Percentiles rank a stretch among this genome's conserved stretches.
These are phyloP conservation scores for Girardia tigrina DNA, from an alignment of 2,888 invertebrate genomes.

Conservation along the genomic window DNA sequence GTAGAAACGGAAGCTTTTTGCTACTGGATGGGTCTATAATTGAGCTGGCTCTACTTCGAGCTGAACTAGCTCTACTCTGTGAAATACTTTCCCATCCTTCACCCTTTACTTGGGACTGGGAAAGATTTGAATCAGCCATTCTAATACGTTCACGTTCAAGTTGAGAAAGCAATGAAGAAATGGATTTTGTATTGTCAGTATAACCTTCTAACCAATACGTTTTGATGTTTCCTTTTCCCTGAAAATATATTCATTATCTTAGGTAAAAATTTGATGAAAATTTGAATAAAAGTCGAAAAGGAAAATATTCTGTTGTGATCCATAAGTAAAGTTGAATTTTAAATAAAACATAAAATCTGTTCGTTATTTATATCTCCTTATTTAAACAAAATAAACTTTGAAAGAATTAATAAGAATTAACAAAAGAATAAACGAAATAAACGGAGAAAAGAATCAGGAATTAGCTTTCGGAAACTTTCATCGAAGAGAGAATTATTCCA, in stretches of 20 bases:
- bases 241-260: too few relatives aligned
- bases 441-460: too few relatives aligned
- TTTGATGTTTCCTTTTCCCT: constrained; percentile 44
- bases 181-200: neutral
- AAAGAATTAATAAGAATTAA: too few relatives aligned
- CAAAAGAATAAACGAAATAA: too few relatives aligned
- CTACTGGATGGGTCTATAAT: neutral
- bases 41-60: neutral
- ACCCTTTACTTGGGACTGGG: neutral
- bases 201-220: constrained; percentile 41
- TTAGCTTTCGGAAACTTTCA: too few relatives aligned
- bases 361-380: too few relatives aligned
- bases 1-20: neutral
- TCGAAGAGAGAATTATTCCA: too few relatives aligned
- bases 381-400: too few relatives aligned
- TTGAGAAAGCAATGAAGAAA: neutral
- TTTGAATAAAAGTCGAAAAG: neutral
- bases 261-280: too few relatives aligned
- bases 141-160: neutral
- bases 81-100: constrained; percentile 24
- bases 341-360: too few relatives aligned
- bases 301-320: too few relatives aligned
- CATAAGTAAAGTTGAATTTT: too few relatives aligned
- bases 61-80: constrained; percentile 20
- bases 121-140: neutral